Evolutionary conservation across 2,888 invertebrate genomes (phyloP), one percentile per base, ranked within the genome.

Genomic region (Scotopteryx bipunctaria): DNA sequence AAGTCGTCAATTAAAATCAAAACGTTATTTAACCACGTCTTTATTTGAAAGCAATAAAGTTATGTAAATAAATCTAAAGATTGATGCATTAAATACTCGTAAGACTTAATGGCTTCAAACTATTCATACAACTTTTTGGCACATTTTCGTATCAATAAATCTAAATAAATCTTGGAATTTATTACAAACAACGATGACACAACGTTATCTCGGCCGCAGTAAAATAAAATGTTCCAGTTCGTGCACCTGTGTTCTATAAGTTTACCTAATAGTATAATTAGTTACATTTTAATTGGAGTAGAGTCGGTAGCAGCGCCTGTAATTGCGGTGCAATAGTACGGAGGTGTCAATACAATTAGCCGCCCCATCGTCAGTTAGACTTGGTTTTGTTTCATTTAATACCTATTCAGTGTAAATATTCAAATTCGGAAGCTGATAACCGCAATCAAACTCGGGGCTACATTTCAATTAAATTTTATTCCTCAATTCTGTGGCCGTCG

Each of bases 401-500:
- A 62, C 66, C 51, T 75, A 73, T 84, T 83, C 71, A 85, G 81
- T 83, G 85, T 89, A 87, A 88, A 90, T 90, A 89, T 87, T 86
- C 84, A 83, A 90, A 90, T 88, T 89, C 90, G 86, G 90, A 79
- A 90, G 90, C 90, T 82, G 86, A 89, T 88, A 89, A 89, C 87
- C 68, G 80, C 83, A 87, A 89, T 89, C 86, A 84, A 86, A 81
- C 73, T 82, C 83, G 76, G 75, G 78, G 73, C 78, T 78, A 89
- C 90, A 82, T 89, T 88, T 90, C 89, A 90, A 90, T 90, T 90
- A 89, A 90, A 86, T 88, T 90, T 90, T 89, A 90, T 90, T 86
- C 80, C 84, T 84, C 86, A 82, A 84, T 87, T 81, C 86, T 80
- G 86, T 80, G 86, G 79, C 82, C 75, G 83, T 85, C 87, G 83